Evolutionary conservation across 2,797 vertebrate species (phyloP).

Genomic region (Pitangus sulphuratus): DNA sequence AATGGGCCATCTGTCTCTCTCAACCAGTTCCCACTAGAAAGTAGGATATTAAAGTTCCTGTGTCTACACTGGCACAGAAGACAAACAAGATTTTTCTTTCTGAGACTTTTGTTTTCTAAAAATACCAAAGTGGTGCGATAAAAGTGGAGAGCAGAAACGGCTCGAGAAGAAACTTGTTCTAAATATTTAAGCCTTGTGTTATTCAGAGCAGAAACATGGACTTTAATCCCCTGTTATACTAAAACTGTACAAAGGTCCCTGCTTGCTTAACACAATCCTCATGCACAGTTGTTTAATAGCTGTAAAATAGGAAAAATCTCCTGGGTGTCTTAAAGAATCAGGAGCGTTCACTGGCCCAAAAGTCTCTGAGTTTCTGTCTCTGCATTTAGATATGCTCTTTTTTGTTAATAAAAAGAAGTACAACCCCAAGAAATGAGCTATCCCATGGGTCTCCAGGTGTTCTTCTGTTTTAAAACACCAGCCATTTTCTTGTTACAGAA

Average conservation of each 20-base stretch:
- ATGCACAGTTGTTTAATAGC: neutral
- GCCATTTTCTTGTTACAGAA: neutral
- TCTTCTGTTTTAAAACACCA: neutral
- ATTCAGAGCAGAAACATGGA: neutral
- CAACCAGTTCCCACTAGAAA: neutral
- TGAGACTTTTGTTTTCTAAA: neutral
- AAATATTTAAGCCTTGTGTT: neutral
- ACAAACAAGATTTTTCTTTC: constrained; percentile 3
- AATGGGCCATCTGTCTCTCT: constrained; percentile 43
- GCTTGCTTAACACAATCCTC: neutral
- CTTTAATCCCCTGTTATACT: neutral
- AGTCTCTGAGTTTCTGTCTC: neutral
- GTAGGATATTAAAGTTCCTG: neutral
- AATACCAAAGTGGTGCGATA: neutral
- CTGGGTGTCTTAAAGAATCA: neutral
- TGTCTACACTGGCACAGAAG: neutral
- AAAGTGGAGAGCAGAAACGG: neutral
- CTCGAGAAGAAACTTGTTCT: neutral
- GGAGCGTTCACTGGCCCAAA: neutral
- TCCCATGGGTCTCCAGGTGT: neutral
- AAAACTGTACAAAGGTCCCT: neutral
- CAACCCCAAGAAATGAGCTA: neutral
- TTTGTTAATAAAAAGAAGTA: neutral
- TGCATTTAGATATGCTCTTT: neutral
- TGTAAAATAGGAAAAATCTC: neutral